Evolutionary conservation across 2,888 invertebrate species (phyloP), one percentile per base, ranked within the genome.

Genomic region (Synergus itoensis): DNA sequence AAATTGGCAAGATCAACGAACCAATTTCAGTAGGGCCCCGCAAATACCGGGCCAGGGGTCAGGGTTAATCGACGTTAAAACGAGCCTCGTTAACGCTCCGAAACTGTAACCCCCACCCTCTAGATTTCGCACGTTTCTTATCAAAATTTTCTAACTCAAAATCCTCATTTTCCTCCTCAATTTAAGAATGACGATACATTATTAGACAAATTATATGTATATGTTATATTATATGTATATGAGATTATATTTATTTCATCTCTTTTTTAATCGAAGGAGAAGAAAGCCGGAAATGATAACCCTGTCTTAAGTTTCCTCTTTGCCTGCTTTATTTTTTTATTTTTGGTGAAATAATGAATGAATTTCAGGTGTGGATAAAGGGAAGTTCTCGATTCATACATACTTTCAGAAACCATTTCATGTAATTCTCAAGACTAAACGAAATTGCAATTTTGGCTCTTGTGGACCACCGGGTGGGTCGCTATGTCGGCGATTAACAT

Each of bases 1-100:
- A 90, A 90, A 90, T 90, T 90, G 90, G 89, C 86, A 87, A 88
- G 87, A 90, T 87, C 89, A 89, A 88, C 90, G 87, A 90, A 90
- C 90, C 90, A 91, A 91, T 91, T 91, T 90, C 87, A 87, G 88
- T 86, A 87, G 86, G 87, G 88, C 86, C 87, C 86, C 86, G 89
- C 88, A 90, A 90, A 89, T 87, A 88, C 86, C 87, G 87, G 88
- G 86, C 88, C 88, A 86, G 87, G 87, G 90, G 90, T 90, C 89
- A 89, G 91, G 90, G 89, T 91, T 91, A 92, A 92, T 92, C 90
- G 90, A 86, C 89, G 90, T 89, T 90, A 90, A 91, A 91, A 90
- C 87, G 91, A 91, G 89, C 87, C 91, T 92, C 91, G 92, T 92
- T 92, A 92, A 90, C 92, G 91, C 88, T 79, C 73, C 77, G 40